phyloP scores from a whole-genome alignment of 2,888 invertebrate species.

The Drymonia ruficornis region DNA sequence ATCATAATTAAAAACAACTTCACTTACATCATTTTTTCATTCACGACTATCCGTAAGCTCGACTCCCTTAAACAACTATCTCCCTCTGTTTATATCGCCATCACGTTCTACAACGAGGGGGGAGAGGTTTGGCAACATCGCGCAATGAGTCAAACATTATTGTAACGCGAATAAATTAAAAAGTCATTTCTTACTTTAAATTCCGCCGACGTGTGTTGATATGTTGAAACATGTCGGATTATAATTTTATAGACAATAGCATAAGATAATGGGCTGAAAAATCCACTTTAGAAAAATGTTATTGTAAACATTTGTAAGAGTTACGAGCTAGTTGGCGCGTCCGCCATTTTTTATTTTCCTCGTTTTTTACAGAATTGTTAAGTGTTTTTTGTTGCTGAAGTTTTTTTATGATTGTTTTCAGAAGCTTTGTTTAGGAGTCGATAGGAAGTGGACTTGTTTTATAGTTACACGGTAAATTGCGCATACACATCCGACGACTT shows the following conservation, averaged over 20 bases:
- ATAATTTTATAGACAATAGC: constrained; percentile 39
- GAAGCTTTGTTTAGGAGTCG: background rate
- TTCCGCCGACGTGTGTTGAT: constrained; percentile 10
- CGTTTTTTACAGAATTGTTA: background rate
- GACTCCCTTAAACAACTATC: constrained; percentile 43
- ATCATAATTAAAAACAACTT: constrained; percentile 17
- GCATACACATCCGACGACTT: background rate
- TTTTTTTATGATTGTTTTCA: background rate
- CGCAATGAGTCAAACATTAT: constrained; percentile 37
- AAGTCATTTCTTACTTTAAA: constrained; percentile 23
- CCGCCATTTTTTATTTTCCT: background rate
- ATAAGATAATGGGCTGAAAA: constrained; percentile 35
- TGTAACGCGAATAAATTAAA: constrained; percentile 35
- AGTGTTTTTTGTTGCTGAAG: background rate
- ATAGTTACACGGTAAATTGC: background rate
- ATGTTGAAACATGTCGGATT: constrained; percentile 17
- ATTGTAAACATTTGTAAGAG: constrained; percentile 39
- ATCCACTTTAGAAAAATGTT: constrained; percentile 39
- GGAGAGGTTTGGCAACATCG: constrained; percentile 65
- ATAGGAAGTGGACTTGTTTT: background rate
- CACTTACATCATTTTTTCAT: constrained; percentile 24
- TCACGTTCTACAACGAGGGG: constrained; percentile 52
- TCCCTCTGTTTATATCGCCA: constrained; percentile 31
- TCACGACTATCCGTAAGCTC: constrained; percentile 35
- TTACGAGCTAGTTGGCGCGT: constrained; percentile 15